Percentiles rank a stretch among this genome's conserved stretches.
Evolutionary conservation across 2,113 vertebrate genomes (phyloP).

Genomic region (Rhabdomys dilectus): DNA sequence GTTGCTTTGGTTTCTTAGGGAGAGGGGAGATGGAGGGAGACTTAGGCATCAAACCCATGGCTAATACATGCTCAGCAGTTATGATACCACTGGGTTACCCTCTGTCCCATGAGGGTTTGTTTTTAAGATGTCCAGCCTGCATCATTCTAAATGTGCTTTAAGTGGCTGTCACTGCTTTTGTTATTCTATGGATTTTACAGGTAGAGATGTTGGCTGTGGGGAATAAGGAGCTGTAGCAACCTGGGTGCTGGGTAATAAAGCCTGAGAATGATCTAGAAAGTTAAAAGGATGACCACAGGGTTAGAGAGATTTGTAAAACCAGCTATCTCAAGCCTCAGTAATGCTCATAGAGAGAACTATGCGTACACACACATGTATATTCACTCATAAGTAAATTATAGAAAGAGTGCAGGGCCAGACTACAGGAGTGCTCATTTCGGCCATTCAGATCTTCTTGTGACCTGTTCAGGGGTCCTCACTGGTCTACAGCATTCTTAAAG

Average conservation of each 20-base stretch:
- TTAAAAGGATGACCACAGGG: not conserved
- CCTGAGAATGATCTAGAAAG: not conserved
- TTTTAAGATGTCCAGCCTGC: not conserved
- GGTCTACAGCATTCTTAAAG: not conserved
- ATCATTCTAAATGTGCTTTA: not conserved
- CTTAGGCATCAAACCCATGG: not conserved
- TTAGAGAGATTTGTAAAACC: not conserved
- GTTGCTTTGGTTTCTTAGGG: not conserved
- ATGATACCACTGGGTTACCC: not conserved
- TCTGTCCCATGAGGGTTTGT: not conserved
- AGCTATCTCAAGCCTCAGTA: not conserved
- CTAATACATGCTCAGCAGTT: not conserved
- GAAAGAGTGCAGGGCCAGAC: not conserved
- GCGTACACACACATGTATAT: not conserved
- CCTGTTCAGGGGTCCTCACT: not conserved
- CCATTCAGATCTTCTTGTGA: not conserved
- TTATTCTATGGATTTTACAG: not conserved
- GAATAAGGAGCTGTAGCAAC: not conserved
- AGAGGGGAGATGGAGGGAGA: not conserved
- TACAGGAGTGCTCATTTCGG: not conserved
- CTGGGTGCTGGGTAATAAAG: not conserved
- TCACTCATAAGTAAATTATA: not conserved
- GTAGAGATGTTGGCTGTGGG: not conserved
- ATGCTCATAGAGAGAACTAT: not conserved
- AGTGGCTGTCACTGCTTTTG: not conserved